Base-by-base conservation (phyloP, 1,140 invertebrate species). In the Drosophila obscura region DNA sequence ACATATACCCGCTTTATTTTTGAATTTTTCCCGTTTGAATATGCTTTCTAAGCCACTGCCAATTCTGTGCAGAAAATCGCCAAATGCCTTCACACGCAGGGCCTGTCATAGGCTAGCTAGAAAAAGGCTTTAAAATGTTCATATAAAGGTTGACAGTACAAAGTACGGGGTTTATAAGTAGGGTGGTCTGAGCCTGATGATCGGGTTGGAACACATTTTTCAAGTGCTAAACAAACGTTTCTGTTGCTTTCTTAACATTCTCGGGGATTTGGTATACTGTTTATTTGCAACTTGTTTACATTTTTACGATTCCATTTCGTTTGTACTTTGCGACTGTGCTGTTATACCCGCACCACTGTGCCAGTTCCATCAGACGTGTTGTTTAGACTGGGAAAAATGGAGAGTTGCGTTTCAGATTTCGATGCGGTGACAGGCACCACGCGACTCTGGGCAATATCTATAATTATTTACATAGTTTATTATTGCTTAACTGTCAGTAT, bases 141-240 rank as follows among this genome's bases (percentile, higher is more conserved):
- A 76, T 61, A 76, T 60, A 76, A 74, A 75, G 55, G 73, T 76
- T 76, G 75, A 77, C 73, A 63, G 62, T 51, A 35, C 13, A 67
- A 75, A 51, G 43, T 35, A 45, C 15, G 9, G 9, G 57, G 46
- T 35, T 28, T 46, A n/a, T n/a, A n/a, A n/a, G n/a, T n/a, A 24
- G 28, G 2, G 1, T 16, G 16, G 8, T 11, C 16, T 9, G 6
- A 9, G 16, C 72, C 55, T 60, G 56, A 76, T 75, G 72, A 58
- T 74, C 56, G 75, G 44, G 56, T 8, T 31, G 55, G 63, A 77
- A 64, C 73, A 77, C 75, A 77, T 77, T 77, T 77, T 77, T 77
- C 74, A 76, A 77, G 73, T 77, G 65, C 49, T 76, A 71, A 77
- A 71, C 73, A 76, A 77, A 74, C 74, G 62, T 67, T 74, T 74